Conservation (phyloP, 2,888 invertebrate genomes). For the Macrosoma leucophasiata region DNA sequence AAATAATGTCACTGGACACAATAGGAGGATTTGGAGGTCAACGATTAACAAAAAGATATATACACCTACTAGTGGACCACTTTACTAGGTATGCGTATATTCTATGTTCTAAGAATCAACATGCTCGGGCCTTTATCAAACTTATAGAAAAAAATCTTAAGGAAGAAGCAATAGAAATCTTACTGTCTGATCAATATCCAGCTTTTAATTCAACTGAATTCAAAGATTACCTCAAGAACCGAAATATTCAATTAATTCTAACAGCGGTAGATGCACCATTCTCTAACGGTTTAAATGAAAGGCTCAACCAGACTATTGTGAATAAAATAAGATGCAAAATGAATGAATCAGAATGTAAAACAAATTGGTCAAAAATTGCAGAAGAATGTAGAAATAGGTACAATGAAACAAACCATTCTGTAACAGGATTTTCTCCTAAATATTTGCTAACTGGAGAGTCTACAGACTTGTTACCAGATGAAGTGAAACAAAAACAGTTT, state of each 20-base stretch:
- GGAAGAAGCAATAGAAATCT: conserved; percentile 7
- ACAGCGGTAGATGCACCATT: conserved; percentile 28
- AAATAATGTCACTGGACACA: conserved; percentile 12
- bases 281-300: conserved; percentile 14
- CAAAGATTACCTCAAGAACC: conserved; percentile 5
- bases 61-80: conserved; percentile 23
- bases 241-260: conserved; percentile 25
- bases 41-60: conserved; percentile 28
- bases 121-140: conserved; percentile 25
- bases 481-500: conserved; percentile 17
- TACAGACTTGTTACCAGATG: conserved; percentile 18
- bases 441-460: conserved; percentile 26
- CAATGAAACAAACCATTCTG: conserved; percentile 26
- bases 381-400: conserved; percentile 23
- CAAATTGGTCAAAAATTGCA: conserved; percentile 26
- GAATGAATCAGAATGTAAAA: conserved; percentile 20
- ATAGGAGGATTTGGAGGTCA: conserved; percentile 24
- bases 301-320: conserved; percentile 20
- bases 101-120: conserved; percentile 25
- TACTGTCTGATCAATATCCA: too few species aligned
- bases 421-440: conserved; percentile 26
- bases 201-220: too few species aligned
- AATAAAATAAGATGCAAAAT: conserved; percentile 26
- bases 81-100: conserved; percentile 27
- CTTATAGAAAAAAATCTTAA: conserved; percentile 9